Base-by-base conservation (phyloP, 1,140 invertebrate species). In the Chironomus striatipennis region DNA sequence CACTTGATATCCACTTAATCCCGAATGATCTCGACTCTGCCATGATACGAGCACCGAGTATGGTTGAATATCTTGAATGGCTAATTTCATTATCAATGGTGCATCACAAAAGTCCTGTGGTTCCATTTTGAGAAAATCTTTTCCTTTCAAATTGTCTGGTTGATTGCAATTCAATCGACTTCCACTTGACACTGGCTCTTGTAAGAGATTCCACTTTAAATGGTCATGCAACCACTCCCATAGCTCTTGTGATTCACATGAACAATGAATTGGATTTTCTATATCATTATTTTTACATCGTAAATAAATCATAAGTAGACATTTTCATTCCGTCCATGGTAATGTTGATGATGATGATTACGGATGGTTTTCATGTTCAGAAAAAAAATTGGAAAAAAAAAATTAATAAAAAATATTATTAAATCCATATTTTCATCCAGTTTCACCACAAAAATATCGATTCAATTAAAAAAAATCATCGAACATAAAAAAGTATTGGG, bases 191-290 rank as follows among this genome's bases (percentile, higher is more conserved):
- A 83, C 79, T 57, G 47, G 47, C 76, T 85, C 83, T 34, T 89
- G 83, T 7, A 90, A 85, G 76, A 88, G 80, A 75, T 75, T 75
- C 81, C 81, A 82, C 79, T 93, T 92, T 76, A 91, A 88, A 84
- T 95, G 93, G 82, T 94, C 92, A 77, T 90, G 86, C 77, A 95
- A 86, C 93, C 93, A 95, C 84, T 90, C 90, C 93, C 93, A 95
- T 12, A 94, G 84, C 78, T 93, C 91, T 83, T 94, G 90, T 43
- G 92, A 89, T 77, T 93, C 91, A 80, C 93, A 94, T 77, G 89
- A 90, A 80, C 93, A 94, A 75, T 89, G 87, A 75, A 94, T 82
- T 43, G 93, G 93, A 83, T 95, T 94, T 78, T 93, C 93, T 95
- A 20, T 18, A 18, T 70, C n/a, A 12, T 43, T 24, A 6, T 9